These are phyloP conservation scores for Diorhabda sublineata DNA, from an alignment of 1,140 invertebrate species.

Conservation along the genomic window DNA sequence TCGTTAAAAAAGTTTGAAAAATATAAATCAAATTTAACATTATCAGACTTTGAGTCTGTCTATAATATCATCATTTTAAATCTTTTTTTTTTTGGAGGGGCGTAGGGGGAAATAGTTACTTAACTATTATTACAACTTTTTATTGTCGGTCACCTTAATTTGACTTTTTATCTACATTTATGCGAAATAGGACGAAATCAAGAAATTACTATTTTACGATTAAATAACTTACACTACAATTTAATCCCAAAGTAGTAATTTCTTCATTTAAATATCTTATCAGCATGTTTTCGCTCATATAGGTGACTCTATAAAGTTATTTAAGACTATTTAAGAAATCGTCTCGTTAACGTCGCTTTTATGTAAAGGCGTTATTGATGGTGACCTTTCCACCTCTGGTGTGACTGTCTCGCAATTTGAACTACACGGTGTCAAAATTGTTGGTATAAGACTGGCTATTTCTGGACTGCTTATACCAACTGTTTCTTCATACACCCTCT, in stretches of 20 bases:
- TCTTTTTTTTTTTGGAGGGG: too few species aligned
- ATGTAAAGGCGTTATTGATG: constrained; percentile 49
- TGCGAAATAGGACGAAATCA: background rate
- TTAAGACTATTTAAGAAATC: constrained; percentile 14
- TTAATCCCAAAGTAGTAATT: constrained; percentile 9
- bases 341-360: constrained; percentile 24
- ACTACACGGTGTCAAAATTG: constrained; percentile 49
- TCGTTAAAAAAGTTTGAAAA: background rate
- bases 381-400: constrained; percentile 48
- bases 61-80: background rate
- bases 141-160: constrained; percentile 46
- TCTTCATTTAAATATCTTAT: constrained; percentile 11
- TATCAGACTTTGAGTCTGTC: background rate
- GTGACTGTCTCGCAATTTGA: constrained; percentile 47
- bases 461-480: constrained; percentile 55
- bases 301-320: constrained; percentile 27
- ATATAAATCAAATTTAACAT: background rate
- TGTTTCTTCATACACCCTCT: constrained; percentile 51
- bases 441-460: constrained; percentile 53
- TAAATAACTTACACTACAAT: background rate
- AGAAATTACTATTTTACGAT: background rate
- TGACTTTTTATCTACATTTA: constrained; percentile 33
- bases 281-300: constrained; percentile 8
- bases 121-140: constrained; percentile 21
- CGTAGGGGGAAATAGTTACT: background rate